These are phyloP conservation scores for Phainopepla nitens DNA, from an alignment of 2,113 vertebrate genomes.

Conservation along the genomic window DNA sequence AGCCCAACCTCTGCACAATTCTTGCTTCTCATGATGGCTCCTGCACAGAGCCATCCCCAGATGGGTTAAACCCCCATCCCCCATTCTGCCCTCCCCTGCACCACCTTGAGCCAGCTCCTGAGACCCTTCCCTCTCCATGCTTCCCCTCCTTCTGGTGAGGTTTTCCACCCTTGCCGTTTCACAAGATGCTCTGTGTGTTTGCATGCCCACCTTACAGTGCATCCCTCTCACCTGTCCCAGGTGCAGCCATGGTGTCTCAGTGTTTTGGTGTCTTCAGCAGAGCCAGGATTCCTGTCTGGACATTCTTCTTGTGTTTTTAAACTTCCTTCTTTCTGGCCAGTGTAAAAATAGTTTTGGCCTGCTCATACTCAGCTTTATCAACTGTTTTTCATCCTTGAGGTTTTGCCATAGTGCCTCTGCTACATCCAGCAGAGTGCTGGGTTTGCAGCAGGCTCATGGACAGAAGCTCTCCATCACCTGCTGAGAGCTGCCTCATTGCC, in stretches of 20 bases:
- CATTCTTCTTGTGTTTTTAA: background rate
- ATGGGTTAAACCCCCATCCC: background rate
- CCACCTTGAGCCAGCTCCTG: background rate
- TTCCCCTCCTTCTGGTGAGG: background rate
- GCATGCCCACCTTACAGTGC: background rate
- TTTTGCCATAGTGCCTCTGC: background rate
- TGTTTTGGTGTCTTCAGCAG: background rate
- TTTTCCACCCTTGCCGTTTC: background rate
- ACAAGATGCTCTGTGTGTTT: background rate
- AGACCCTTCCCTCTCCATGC: background rate
- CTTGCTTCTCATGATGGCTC: accelerated
- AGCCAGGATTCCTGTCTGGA: background rate
- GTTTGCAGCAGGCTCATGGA: background rate
- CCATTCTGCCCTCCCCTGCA: background rate
- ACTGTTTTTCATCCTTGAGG: background rate
- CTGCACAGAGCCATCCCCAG: background rate
- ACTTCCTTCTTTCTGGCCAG: background rate
- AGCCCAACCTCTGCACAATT: background rate
- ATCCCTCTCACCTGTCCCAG: background rate
- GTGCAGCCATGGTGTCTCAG: background rate
- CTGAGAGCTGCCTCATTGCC: background rate
- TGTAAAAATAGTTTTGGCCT: background rate
- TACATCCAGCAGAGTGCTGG: background rate
- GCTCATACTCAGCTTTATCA: background rate
- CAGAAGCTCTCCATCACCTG: background rate